Evolutionary conservation across 2,113 vertebrate species (phyloP).

Genomic region (Amazona vittata): DNA sequence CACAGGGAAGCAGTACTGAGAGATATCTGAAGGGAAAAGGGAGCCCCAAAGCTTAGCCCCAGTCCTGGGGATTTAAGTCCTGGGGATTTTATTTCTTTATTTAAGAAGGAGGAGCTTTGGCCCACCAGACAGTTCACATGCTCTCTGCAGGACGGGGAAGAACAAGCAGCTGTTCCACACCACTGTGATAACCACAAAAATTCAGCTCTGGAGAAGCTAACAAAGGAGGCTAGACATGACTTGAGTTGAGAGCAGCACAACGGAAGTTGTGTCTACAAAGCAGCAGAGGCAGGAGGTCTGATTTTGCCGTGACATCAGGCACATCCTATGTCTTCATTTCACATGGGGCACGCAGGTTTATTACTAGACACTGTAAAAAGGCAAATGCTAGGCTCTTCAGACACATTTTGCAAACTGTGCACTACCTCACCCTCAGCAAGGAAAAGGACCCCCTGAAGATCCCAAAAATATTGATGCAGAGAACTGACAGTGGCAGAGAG

Average conservation of each 20-base stretch:
- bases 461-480: background rate
- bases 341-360: background rate
- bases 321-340: background rate
- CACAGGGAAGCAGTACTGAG: background rate
- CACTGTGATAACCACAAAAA: background rate
- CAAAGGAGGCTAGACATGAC: background rate
- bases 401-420: background rate
- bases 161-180: background rate
- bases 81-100: background rate
- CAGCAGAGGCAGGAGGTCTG: background rate
- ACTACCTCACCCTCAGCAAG: background rate
- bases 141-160: background rate
- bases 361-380: background rate
- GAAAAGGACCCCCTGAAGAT: background rate
- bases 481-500: background rate
- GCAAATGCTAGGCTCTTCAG: background rate
- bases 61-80: background rate
- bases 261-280: background rate
- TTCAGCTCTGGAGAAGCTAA: background rate
- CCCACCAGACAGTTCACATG: background rate
- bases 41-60: background rate
- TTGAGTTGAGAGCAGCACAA: background rate
- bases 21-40: background rate
- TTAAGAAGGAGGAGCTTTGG: background rate
- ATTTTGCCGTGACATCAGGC: background rate